Conservation (phyloP, 2,113 vertebrate genomes). For the Sander vitreus region DNA sequence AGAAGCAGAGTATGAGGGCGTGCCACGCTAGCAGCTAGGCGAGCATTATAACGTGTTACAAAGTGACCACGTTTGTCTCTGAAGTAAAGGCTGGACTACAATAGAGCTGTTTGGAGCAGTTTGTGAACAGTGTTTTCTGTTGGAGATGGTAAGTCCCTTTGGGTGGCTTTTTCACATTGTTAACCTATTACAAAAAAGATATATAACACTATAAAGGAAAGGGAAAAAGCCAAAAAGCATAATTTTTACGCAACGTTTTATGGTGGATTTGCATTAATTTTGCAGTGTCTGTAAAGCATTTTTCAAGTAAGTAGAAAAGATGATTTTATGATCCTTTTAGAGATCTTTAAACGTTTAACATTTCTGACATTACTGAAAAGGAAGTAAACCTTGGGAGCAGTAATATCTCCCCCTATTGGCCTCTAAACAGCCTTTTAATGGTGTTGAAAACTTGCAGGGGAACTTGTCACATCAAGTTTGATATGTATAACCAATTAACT, state of each 20-base stretch:
- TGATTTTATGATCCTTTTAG: slow-evolving; percentile 9
- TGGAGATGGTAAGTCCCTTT: no score
- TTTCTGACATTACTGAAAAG: slow-evolving; percentile 15
- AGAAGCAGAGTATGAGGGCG: no score
- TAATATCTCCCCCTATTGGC: not conserved
- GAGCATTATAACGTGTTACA: no score
- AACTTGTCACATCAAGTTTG: slow-evolving; percentile 4
- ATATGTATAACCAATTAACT: slow-evolving; percentile 11
- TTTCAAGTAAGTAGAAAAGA: slow-evolving; percentile 1
- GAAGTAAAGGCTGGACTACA: no score
- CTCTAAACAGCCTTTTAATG: slow-evolving; percentile 15
- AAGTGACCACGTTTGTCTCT: no score
- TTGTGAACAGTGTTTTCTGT: no score
- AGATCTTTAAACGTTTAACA: slow-evolving; percentile 28
- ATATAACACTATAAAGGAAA: no score
- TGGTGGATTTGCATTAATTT: not conserved
- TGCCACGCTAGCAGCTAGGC: no score
- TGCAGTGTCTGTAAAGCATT: not conserved
- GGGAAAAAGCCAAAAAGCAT: no score
- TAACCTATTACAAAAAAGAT: no score
- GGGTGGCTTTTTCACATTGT: no score
- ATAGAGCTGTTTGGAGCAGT: no score
- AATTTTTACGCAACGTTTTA: not conserved
- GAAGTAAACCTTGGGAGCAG: not conserved
- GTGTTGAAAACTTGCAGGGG: slow-evolving; percentile 4